Percentiles rank a stretch among this genome's conserved stretches.
These are phyloP conservation scores for Magallana angulata DNA, from an alignment of 1,140 invertebrate genomes.

Conservation along the genomic window DNA sequence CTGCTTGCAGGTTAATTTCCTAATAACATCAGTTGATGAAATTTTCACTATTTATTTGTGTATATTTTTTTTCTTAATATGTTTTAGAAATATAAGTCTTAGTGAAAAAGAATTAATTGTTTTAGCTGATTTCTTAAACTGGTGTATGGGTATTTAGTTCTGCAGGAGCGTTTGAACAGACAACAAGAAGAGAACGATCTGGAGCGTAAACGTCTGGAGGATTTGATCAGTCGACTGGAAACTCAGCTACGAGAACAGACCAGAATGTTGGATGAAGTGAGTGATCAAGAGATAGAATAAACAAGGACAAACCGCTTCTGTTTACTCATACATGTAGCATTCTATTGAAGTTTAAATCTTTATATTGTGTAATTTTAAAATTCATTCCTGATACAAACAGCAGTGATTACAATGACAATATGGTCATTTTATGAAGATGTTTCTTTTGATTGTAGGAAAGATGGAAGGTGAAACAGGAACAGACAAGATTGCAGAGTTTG, in stretches of 20 bases:
- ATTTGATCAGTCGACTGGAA: constrained; percentile 76
- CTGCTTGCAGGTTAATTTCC: too few species aligned
- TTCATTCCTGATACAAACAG: too few species aligned
- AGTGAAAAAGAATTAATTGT: too few species aligned
- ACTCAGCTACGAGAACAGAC: constrained; percentile 75
- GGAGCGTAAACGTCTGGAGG: constrained; percentile 74
- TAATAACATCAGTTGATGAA: too few species aligned
- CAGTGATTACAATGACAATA: neutral
- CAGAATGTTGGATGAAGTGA: constrained; percentile 74
- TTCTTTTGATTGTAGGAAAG: constrained; percentile 67
- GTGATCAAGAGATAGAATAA: neutral
- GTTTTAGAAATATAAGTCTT: too few species aligned
- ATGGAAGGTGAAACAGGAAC: constrained; percentile 78
- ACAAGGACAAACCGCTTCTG: too few species aligned
- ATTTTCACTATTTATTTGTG: too few species aligned
- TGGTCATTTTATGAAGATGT: neutral
- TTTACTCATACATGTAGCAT: too few species aligned
- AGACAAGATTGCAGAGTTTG: constrained; percentile 68
- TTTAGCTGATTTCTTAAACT: neutral
- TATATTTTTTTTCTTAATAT: too few species aligned
- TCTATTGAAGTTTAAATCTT: too few species aligned
- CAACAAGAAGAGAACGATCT: constrained; percentile 77
- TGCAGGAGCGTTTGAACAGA: constrained; percentile 75
- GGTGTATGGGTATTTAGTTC: constrained; percentile 59
- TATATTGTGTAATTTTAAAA: too few species aligned